These are phyloP conservation scores for Cryptotis parvus DNA, from an alignment of 2,113 vertebrate species.

Conservation along the genomic window DNA sequence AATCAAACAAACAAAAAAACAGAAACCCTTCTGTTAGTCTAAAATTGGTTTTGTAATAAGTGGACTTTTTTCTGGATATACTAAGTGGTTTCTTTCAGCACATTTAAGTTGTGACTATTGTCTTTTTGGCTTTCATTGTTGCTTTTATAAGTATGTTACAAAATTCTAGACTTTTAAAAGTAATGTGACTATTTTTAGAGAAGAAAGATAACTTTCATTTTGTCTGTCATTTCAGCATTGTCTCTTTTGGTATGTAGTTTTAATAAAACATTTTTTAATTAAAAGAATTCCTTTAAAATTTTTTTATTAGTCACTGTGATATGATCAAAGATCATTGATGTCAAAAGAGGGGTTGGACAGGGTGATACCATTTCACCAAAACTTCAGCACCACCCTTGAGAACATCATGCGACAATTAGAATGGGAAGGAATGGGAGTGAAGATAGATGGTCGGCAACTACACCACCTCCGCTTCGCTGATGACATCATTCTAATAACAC, in stretches of 20 bases:
- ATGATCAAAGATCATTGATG: too few relatives aligned
- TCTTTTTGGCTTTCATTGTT: slow-evolving; percentile 1
- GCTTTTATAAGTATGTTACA: background rate
- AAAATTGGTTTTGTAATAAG: background rate
- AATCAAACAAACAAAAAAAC: background rate
- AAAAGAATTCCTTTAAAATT: too few relatives aligned
- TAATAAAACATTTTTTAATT: too few relatives aligned
- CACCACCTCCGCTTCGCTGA: too few relatives aligned
- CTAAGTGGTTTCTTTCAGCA: slow-evolving; percentile 2
- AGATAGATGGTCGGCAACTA: too few relatives aligned
- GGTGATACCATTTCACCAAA: too few relatives aligned
- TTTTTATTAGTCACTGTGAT: too few relatives aligned
- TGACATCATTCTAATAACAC: too few relatives aligned
- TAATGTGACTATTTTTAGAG: background rate
- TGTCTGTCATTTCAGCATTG: background rate
- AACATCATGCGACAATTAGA: too few relatives aligned
- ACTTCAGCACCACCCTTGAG: too few relatives aligned
- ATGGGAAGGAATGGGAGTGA: too few relatives aligned
- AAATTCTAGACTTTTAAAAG: background rate
- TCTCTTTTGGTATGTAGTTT: background rate
- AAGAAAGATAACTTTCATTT: background rate
- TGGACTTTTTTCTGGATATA: background rate
- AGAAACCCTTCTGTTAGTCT: background rate
- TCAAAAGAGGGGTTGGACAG: too few relatives aligned
- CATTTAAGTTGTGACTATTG: background rate